phyloP scores from a whole-genome alignment of 2,888 invertebrate species.

The Stenodema calcarata region DNA sequence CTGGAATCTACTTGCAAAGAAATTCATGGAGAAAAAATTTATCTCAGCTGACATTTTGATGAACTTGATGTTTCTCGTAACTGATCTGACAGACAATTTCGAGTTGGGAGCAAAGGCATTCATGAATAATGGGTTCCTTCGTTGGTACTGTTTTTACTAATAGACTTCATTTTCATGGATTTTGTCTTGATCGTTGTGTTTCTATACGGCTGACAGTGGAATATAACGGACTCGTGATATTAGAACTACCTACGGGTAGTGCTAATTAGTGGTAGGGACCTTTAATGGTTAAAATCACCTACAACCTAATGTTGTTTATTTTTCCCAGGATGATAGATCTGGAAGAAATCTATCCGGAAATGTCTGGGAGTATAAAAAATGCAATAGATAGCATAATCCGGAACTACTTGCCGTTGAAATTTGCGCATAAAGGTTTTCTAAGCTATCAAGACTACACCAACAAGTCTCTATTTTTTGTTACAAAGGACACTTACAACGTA shows the following conservation, averaged over 20 bases:
- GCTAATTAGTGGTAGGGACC: no score
- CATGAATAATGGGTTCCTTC: conserved; percentile 40
- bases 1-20: conserved; percentile 20
- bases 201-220: no score
- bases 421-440: conserved; percentile 27
- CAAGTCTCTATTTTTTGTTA: conserved; percentile 15
- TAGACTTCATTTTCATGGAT: no score
- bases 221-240: no score
- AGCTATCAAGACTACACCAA: conserved; percentile 31
- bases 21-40: conserved; percentile 34
- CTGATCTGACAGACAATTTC: conserved; percentile 38
- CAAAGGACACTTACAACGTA: conserved; percentile 30
- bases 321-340: conserved; percentile 14
- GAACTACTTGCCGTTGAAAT: conserved; percentile 40
- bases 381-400: conserved; percentile 29
- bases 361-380: conserved; percentile 26
- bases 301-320: background rate
- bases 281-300: background rate
- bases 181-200: no score
- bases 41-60: conserved; percentile 41
- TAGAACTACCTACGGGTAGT: no score
- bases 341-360: conserved; percentile 28
- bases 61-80: conserved; percentile 40
- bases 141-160: conserved; percentile 4
- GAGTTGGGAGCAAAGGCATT: conserved; percentile 36